Evolutionary conservation across 2,888 invertebrate genomes (phyloP).

Genomic region (Drosophila fulvimacula): DNA sequence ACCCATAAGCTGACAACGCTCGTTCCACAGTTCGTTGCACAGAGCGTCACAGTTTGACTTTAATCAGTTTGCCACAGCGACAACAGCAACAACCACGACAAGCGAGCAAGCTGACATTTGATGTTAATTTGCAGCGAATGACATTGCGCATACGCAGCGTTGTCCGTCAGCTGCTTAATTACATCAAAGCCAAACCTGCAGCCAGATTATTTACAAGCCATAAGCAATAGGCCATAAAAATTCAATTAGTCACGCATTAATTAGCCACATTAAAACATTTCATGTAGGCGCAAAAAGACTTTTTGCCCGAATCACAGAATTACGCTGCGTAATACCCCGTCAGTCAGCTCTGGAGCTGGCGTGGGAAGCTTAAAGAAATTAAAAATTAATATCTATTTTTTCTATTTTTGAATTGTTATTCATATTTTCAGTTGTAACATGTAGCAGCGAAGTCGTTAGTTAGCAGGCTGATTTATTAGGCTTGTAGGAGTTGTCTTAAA

Average conservation of each 20-base stretch:
- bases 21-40: slow-evolving; percentile 72
- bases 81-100: slow-evolving; percentile 16
- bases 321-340: not conserved
- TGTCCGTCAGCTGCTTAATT: slow-evolving; percentile 56
- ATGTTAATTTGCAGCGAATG: slow-evolving; percentile 72
- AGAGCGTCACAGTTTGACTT: slow-evolving; percentile 68
- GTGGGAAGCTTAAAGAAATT: not conserved
- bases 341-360: not conserved
- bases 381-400: not conserved
- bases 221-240: slow-evolving; percentile 34
- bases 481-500: not conserved
- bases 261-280: slow-evolving; percentile 45
- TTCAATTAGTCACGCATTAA: slow-evolving; percentile 46
- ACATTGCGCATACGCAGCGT: slow-evolving; percentile 75
- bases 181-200: slow-evolving; percentile 46
- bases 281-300: slow-evolving; percentile 47
- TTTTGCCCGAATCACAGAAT: not conserved
- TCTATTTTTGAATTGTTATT: not conserved
- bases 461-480: not conserved
- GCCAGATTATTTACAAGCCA: slow-evolving; percentile 47
- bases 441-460: not conserved
- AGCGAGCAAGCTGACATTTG: slow-evolving; percentile 53
- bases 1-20: slow-evolving; percentile 75
- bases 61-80: slow-evolving; percentile 69
- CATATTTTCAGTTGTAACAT: not conserved